Evolutionary conservation across 2,888 invertebrate species (phyloP), one percentile per base, ranked within the genome.

Genomic region (Anaspis maculata): DNA sequence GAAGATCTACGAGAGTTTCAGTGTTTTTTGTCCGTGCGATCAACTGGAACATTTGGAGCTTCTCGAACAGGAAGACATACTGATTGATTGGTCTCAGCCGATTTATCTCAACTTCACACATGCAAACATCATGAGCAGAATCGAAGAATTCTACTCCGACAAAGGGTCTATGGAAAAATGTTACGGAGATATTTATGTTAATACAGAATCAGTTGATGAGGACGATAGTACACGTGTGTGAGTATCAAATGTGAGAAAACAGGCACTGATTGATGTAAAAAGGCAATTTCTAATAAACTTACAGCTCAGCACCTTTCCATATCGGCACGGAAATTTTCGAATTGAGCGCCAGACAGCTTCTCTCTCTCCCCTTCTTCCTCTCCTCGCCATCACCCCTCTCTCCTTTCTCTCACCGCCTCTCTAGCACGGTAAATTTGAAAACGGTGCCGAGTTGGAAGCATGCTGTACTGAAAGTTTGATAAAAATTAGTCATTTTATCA

Each of bases 51-150:
- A 76, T 46, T 73, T 88, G 52, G 75, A 78, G 51, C 66, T 85
- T 46, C 66, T 88, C 56, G 77, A 79, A 44, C 74, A 79, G 41
- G 88, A 88, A 65, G 83, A 85, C 66, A 64, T 79, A 27, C 72
- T 88, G 48, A 74, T 88, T 49, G 83, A 87, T 67, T 84, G 87
- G 77, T 73, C 76, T 40, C 76, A 76, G 63, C 86, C 86, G 32
- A 66, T 88, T 68, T 88, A 83, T 74, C 76, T 88, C 69, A 88
- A 88, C 70, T 88, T 86, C 66, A 86, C 85, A 45, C 86, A 86
- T 70, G 76, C 78, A 56, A 77, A 76, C 48, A 86, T 88, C 58
- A 81, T 87, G 66, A 76, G 82, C 57, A 78, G 79, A 55, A 73
- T 88, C 59, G 80, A 81, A 63, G 76, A 78, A 52, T 81, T 84